Conservation (phyloP, 2,797 vertebrate genomes). For the Hipposideros larvatus region DNA sequence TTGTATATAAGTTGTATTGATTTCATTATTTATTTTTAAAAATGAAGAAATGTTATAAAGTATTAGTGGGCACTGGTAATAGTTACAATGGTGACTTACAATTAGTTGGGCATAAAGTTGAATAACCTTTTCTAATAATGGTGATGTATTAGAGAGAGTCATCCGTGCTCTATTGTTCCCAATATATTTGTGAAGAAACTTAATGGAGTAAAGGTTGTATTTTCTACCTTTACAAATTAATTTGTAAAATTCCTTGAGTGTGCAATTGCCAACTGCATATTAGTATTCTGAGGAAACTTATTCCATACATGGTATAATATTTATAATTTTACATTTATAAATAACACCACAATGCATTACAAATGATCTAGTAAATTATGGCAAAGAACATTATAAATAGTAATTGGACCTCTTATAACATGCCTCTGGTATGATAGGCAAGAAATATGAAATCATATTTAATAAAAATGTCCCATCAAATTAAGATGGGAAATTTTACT, state of each 20-base stretch:
- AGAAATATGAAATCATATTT: neutral
- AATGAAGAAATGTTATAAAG: neutral
- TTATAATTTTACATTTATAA: neutral
- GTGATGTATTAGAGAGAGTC: neutral
- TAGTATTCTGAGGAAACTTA: neutral
- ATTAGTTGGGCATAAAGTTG: neutral
- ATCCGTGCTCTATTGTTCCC: neutral
- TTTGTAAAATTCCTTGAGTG: neutral
- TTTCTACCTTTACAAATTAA: conserved; percentile 6
- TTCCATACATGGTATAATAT: neutral
- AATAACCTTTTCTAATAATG: neutral
- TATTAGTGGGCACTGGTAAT: neutral
- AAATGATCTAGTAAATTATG: conserved; percentile 27
- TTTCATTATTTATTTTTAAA: neutral
- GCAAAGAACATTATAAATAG: conserved; percentile 18
- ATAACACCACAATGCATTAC: neutral
- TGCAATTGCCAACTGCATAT: neutral
- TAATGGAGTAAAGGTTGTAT: neutral
- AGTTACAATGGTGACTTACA: neutral
- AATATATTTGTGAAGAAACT: neutral
- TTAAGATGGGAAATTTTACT: conserved; percentile 12
- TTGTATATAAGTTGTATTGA: neutral
- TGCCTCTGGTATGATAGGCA: neutral
- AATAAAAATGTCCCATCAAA: conserved; percentile 10
- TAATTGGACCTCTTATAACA: neutral